Base-by-base conservation (phyloP, 1,140 invertebrate species). In the Homarus americanus region DNA sequence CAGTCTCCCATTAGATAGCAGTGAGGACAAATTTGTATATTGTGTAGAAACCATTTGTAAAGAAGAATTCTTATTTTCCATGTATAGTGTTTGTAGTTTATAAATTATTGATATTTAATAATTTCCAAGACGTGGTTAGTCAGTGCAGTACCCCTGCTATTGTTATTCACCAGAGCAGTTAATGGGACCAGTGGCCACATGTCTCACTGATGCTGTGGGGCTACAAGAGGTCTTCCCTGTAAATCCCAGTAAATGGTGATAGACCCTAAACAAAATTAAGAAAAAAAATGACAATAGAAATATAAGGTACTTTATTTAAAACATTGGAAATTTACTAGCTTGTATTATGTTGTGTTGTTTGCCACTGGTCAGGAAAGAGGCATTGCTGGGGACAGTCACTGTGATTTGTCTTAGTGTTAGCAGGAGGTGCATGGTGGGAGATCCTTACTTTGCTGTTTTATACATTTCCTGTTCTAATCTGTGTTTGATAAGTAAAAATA, bases 1-100 rank as follows among this genome's bases (percentile, higher is more conserved):
- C 84, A 87, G 84, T 89, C 82, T 90, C 88, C 82, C 88, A 90
- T 90, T 90, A 90, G 88, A 75, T 90, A 90, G 87, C 79, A 76
- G 53, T 90, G 88, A 90, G 80, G 82, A 84, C n/a, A 83, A 90
- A 82, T 90, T 90, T 82, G 80, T 90, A 90, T 83, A 89, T 82
- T 89, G 80, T 89, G 80, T 90, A 90, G 88, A 66, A 84, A 84
- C 20, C 58, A 53, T 90, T 83, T 90, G 88, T 83, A 84, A 90
- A 69, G 78, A 76, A 73, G 49, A 90, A 90, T 63, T 44, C 66
- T 90, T 63, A 83, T 78, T 90, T 90, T 90, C 82, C 49, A 72
- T 82, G 87, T 90, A 90, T 90, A 90, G 80, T 84, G 72, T 72
- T 32, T 83, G 78, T 90, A 90, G 88, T 82, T 90, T 90, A 83